A percentile compares a stretch with the other conserved stretches of the same genome.
These are phyloP conservation scores for Brachyptera risi DNA, from an alignment of 2,888 invertebrate species.

Conservation along the genomic window DNA sequence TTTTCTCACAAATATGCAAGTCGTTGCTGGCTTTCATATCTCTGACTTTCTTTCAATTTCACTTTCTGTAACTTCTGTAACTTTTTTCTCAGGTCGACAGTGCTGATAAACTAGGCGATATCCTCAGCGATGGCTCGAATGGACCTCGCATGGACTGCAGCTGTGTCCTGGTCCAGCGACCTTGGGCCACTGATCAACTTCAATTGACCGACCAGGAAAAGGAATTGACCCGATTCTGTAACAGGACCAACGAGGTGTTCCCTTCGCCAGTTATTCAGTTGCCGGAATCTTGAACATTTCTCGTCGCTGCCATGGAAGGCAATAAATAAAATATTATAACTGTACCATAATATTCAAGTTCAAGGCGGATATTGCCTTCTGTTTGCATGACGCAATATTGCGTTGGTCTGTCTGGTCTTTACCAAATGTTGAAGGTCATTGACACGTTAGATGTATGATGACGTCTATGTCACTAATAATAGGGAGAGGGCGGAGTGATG, in stretches of 20 bases:
- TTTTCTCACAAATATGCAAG: too few species aligned
- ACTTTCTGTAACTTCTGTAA: not conserved
- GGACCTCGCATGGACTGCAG: constrained; percentile 49
- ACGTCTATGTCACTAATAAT: too few species aligned
- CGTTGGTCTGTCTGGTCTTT: too few species aligned
- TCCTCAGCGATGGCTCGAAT: constrained; percentile 45
- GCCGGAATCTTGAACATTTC: constrained; percentile 43
- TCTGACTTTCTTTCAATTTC: not conserved
- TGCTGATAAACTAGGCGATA: constrained; percentile 51
- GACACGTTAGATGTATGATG: too few species aligned
- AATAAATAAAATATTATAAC: not conserved
- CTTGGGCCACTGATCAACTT: constrained; percentile 47
- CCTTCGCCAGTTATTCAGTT: constrained; percentile 62
- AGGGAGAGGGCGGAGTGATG: too few species aligned
- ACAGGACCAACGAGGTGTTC: constrained; percentile 59
- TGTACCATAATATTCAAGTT: too few species aligned
- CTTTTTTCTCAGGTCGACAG: constrained; percentile 52
- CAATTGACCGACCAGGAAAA: constrained; percentile 58
- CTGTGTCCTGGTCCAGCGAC: constrained; percentile 55
- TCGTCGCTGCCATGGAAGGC: not conserved
- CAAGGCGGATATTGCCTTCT: too few species aligned
- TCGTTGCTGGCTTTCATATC: too few species aligned
- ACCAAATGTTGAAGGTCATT: too few species aligned
- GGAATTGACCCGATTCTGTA: constrained; percentile 62
- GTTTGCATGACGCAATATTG: too few species aligned